phyloP scores from a whole-genome alignment of 2,888 invertebrate species.

The Zygogramma bicolorata region DNA sequence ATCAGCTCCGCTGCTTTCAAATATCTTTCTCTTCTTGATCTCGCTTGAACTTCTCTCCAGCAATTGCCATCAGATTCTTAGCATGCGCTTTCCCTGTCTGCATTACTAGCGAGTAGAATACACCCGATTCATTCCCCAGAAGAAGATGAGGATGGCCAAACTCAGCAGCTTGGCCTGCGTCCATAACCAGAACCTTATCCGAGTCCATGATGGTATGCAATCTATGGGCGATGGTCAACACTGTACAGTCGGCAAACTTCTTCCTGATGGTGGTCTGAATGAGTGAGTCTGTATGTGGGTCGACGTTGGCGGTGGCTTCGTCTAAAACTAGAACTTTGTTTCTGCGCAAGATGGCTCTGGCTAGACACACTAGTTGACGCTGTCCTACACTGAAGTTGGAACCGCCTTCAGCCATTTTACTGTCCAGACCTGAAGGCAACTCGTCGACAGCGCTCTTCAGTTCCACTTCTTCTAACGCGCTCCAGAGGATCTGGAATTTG shows the following conservation, averaged over 20 bases:
- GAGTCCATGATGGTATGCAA: constrained; percentile 90
- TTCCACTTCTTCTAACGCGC: constrained; percentile 84
- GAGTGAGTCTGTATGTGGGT: constrained; percentile 80
- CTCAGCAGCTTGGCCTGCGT: constrained; percentile 81
- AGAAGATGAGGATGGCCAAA: constrained; percentile 81
- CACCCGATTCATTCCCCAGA: constrained; percentile 63
- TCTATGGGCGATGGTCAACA: constrained; percentile 86
- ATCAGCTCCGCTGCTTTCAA: too few species aligned
- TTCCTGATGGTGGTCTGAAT: constrained; percentile 82
- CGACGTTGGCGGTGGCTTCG: constrained; percentile 87
- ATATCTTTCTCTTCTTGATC: neutral
- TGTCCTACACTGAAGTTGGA: constrained; percentile 67
- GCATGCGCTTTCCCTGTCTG: constrained; percentile 72
- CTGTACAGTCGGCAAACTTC: constrained; percentile 82
- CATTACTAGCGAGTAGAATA: constrained; percentile 70
- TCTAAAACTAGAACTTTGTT: constrained; percentile 65
- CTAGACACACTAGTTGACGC: constrained; percentile 77
- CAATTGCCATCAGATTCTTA: constrained; percentile 52
- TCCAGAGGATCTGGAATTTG: constrained; percentile 76
- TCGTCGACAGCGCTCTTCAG: constrained; percentile 72
- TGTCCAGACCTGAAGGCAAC: constrained; percentile 72
- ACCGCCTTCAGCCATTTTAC: constrained; percentile 80
- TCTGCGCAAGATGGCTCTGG: constrained; percentile 71
- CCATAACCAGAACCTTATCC: constrained; percentile 83
- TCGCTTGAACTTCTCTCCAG: constrained; percentile 43